Evolutionary conservation across 2,797 vertebrate species (phyloP).

Genomic region (Myiotriccus ornatus): DNA sequence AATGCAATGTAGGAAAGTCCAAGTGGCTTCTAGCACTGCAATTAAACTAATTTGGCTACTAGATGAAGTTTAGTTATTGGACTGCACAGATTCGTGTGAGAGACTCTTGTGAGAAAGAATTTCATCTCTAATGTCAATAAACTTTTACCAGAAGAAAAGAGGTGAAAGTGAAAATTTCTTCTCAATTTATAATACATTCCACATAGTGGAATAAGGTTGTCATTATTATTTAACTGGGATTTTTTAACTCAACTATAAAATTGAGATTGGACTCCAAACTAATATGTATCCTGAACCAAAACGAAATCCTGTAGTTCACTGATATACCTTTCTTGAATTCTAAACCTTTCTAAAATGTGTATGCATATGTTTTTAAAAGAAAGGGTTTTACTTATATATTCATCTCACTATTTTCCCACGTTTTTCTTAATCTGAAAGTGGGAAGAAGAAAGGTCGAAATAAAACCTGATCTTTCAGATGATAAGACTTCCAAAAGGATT

Average conservation of each 20-base stretch:
- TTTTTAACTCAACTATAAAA: not conserved
- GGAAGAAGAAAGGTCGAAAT: not conserved
- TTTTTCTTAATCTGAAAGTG: not conserved
- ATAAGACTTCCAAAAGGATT: not conserved
- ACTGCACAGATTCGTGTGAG: not conserved
- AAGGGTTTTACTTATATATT: not conserved
- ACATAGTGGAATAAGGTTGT: not conserved
- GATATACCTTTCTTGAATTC: not conserved
- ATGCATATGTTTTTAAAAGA: not conserved
- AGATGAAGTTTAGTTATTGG: not conserved
- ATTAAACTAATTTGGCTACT: not conserved
- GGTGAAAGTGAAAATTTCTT: not conserved
- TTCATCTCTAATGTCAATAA: not conserved
- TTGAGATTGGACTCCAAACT: not conserved
- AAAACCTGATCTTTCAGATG: not conserved
- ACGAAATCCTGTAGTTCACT: not conserved
- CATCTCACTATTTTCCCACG: rapidly evolving
- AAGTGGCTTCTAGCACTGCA: not conserved
- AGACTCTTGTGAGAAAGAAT: not conserved
- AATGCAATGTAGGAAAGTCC: not conserved
- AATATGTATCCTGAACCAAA: not conserved
- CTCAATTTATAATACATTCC: not conserved
- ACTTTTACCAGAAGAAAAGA: not conserved
- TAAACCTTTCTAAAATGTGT: not conserved
- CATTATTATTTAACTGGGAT: not conserved